These are phyloP conservation scores for Cosmia trapezina DNA, from an alignment of 2,888 invertebrate genomes.

Conservation along the genomic window DNA sequence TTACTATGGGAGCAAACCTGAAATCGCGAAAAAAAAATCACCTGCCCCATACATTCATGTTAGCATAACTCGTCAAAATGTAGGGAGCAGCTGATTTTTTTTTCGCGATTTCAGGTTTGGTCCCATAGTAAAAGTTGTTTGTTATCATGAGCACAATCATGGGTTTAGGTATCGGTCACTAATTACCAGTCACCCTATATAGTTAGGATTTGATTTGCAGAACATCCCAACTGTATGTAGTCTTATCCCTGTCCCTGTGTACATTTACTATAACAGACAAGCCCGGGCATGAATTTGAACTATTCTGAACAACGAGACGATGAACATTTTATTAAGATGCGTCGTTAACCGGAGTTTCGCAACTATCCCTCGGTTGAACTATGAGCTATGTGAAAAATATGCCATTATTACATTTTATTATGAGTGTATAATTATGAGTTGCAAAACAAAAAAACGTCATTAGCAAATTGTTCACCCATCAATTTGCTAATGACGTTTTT, in stretches of 20 bases:
- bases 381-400: constrained; percentile 1
- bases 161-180: too few species aligned
- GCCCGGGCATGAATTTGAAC: constrained; percentile 64
- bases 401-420: neutral
- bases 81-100: too few species aligned
- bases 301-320: constrained; percentile 68
- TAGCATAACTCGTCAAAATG: too few species aligned
- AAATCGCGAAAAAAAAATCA: too few species aligned
- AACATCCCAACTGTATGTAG: constrained; percentile 20
- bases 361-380: constrained; percentile 29
- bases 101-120: too few species aligned
- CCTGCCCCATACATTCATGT: too few species aligned
- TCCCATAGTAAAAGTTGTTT: too few species aligned
- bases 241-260: neutral
- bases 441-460: too few species aligned
- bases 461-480: too few species aligned
- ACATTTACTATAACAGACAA: constrained; percentile 40
- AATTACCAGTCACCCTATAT: too few species aligned
- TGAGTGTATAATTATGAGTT: neutral
- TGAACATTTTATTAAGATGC: constrained; percentile 67
- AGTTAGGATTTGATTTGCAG: neutral
- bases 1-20: too few species aligned
- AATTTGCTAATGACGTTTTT: neutral
- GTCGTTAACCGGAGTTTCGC: constrained; percentile 43
- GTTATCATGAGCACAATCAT: too few species aligned